Percentiles rank a stretch among this genome's conserved stretches.
Conservation (phyloP, 2,888 invertebrate species). For the Tenodera sinensis region DNA sequence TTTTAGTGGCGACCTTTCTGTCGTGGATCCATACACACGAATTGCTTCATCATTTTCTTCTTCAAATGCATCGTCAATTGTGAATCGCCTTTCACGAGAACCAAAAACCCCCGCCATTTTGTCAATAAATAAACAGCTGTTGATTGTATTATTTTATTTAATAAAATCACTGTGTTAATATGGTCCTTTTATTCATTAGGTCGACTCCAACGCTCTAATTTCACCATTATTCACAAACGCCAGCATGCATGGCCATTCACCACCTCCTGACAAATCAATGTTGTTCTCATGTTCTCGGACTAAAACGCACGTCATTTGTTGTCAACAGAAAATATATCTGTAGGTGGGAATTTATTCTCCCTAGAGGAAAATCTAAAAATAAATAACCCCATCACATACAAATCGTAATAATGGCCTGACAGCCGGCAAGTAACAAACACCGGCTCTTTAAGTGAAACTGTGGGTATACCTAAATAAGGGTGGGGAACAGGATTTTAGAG, state of each 20-base stretch:
- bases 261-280: not conserved
- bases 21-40: conserved; percentile 74
- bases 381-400: not conserved
- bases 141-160: not conserved
- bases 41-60: conserved; percentile 82
- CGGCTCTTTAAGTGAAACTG: no score
- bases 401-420: no score
- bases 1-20: conserved; percentile 65
- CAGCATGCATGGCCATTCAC: not conserved
- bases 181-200: not conserved
- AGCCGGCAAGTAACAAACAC: no score
- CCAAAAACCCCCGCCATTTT: conserved; percentile 30
- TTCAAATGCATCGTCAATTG: conserved; percentile 81
- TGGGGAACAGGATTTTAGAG: no score
- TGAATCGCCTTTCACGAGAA: conserved; percentile 48
- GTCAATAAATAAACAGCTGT: not conserved
- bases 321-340: not conserved
- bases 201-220: not conserved
- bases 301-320: not conserved
- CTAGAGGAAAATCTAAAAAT: not conserved
- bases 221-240: not conserved
- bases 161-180: not conserved
- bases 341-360: not conserved
- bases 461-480: no score
- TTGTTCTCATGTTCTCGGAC: not conserved